Evolutionary conservation across 2,113 vertebrate species (phyloP).

Genomic region (Campylomormyrus tamandua): DNA sequence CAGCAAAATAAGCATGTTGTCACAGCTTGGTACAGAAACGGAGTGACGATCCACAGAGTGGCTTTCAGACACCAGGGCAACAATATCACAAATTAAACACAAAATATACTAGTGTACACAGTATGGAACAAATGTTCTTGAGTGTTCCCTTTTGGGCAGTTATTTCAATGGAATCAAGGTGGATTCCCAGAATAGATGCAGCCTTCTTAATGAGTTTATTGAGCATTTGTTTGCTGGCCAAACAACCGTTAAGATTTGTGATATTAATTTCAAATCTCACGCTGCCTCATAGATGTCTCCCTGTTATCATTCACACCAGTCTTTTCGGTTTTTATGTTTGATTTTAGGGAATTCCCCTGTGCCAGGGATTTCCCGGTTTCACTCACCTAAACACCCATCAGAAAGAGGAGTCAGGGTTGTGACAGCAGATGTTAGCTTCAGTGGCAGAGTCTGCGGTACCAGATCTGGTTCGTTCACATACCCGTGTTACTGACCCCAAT

Average conservation of each 20-base stretch:
- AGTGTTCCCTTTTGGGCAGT: neutral
- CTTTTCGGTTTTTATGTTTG: neutral
- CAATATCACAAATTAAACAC: neutral
- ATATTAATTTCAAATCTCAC: neutral
- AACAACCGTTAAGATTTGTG: neutral
- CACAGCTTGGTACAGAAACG: neutral
- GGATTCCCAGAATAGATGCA: neutral
- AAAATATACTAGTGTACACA: neutral
- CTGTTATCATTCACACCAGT: neutral
- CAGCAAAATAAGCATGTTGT: too few species aligned
- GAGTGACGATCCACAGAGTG: neutral
- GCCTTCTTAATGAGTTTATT: neutral
- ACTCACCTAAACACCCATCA: neutral
- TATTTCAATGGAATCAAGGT: neutral
- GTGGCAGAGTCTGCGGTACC: neutral
- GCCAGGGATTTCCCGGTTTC: neutral
- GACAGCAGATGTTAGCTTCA: neutral
- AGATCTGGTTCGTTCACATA: neutral
- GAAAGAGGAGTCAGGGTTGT: neutral
- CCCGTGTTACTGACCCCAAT: neutral
- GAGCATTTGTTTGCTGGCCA: neutral
- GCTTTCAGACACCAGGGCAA: neutral
- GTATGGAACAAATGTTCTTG: too few species aligned
- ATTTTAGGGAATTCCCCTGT: neutral
- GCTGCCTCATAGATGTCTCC: neutral